Percentiles rank a stretch among this genome's conserved stretches.
phyloP scores from a whole-genome alignment of 2,797 vertebrate genomes.

The Gallinago nigripennis region DNA sequence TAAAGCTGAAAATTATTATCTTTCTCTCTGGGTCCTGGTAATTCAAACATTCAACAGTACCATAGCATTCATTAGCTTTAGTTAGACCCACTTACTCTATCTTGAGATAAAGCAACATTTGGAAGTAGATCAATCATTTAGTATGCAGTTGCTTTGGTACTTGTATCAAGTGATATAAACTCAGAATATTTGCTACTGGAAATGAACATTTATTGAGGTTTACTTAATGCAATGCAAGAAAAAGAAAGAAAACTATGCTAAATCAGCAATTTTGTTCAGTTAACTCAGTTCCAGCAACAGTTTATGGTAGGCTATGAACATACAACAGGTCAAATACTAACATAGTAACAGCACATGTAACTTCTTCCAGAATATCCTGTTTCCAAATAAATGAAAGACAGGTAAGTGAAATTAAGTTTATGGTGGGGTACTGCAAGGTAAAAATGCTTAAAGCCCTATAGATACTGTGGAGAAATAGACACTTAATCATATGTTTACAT shows the following conservation, averaged over 20 bases:
- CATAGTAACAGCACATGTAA: neutral
- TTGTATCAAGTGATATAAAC: neutral
- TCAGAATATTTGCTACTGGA: neutral
- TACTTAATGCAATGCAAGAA: neutral
- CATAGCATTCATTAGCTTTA: neutral
- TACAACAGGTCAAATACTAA: neutral
- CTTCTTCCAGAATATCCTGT: neutral
- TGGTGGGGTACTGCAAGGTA: neutral
- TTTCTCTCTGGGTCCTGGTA: neutral
- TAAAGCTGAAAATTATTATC: neutral
- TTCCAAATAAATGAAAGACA: neutral
- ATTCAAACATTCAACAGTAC: neutral
- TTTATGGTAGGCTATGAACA: neutral
- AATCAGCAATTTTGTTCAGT: neutral
- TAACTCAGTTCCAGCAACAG: neutral
- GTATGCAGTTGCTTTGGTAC: neutral
- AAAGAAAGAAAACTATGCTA: neutral
- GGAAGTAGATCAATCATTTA: neutral
- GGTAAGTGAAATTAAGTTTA: neutral
- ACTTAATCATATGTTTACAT: constrained; percentile 36
- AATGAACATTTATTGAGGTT: neutral
- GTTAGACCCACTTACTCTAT: neutral
- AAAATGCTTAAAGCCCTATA: neutral
- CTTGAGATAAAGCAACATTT: neutral
- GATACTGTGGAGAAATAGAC: neutral